Evolutionary conservation across 2,113 vertebrate species (phyloP).

Genomic region (Zootoca vivipara): DNA sequence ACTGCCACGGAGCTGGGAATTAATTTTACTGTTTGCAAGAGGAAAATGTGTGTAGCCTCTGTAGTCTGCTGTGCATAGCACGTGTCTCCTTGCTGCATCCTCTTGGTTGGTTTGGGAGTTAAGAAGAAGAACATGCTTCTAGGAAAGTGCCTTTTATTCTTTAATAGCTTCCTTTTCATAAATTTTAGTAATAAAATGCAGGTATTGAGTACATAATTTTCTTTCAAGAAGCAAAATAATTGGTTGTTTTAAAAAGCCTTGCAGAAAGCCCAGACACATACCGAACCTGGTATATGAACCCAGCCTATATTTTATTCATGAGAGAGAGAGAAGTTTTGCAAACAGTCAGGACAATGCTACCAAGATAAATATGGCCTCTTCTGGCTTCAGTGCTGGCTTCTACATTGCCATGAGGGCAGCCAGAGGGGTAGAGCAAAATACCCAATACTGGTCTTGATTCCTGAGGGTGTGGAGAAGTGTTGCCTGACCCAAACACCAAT

Average conservation of each 20-base stretch:
- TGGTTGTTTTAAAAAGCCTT: not conserved
- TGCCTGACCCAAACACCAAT: not conserved
- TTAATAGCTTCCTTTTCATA: not conserved
- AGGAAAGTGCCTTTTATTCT: not conserved
- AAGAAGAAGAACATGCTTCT: not conserved
- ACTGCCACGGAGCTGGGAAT: conserved; percentile 24
- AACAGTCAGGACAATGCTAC: not conserved
- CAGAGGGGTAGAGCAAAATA: not conserved
- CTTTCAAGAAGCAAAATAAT: not conserved
- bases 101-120: not conserved
- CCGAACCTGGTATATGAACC: not conserved
- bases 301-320: not conserved
- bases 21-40: conserved; percentile 20
- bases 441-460: not conserved
- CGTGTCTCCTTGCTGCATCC: not conserved
- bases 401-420: not conserved
- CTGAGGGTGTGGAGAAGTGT: not conserved
- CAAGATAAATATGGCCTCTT: not conserved
- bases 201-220: not conserved
- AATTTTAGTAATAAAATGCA: not conserved
- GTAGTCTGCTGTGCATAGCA: conserved; percentile 17
- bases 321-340: not conserved
- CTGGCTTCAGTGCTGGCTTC: not conserved
- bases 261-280: not conserved
- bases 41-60: conserved; percentile 3